Evolutionary conservation across 2,797 vertebrate species (phyloP).

Genomic region (Crocidura indochinensis): DNA sequence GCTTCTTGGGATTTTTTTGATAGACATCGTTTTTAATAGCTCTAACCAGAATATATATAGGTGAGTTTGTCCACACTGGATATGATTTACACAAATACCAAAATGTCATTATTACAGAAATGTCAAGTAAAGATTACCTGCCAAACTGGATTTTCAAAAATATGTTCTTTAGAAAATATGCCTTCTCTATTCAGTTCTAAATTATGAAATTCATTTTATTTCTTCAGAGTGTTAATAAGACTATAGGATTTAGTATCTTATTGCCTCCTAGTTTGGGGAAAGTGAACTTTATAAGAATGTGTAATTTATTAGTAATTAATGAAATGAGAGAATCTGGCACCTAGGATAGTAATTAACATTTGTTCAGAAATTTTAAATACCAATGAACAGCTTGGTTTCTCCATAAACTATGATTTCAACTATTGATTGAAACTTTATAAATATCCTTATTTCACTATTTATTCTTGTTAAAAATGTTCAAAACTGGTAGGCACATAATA

Average conservation of each 20-base stretch:
- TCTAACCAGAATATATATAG: neutral
- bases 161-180: neutral
- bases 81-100: constrained; percentile 18
- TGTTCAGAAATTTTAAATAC: constrained; percentile 77
- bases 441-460: constrained; percentile 46
- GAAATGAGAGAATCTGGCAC: constrained; percentile 53
- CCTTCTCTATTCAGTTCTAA: constrained; percentile 21
- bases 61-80: neutral
- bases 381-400: constrained; percentile 73
- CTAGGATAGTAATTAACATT: constrained; percentile 71
- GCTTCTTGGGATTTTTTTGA: neutral
- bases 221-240: neutral
- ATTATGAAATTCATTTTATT: constrained; percentile 21
- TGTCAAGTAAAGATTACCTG: neutral
- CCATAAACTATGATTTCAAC: constrained; percentile 70
- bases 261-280: constrained; percentile 27
- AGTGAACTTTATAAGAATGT: constrained; percentile 51
- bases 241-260: neutral
- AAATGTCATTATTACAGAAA: constrained; percentile 5
- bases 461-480: constrained; percentile 29
- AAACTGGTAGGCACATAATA: constrained; percentile 13
- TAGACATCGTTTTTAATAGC: neutral
- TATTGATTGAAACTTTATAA: constrained; percentile 69
- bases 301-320: constrained; percentile 73
- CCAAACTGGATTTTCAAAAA: constrained; percentile 2